These are phyloP conservation scores for Agrotis exclamationis DNA, from an alignment of 2,888 invertebrate genomes.

Conservation along the genomic window DNA sequence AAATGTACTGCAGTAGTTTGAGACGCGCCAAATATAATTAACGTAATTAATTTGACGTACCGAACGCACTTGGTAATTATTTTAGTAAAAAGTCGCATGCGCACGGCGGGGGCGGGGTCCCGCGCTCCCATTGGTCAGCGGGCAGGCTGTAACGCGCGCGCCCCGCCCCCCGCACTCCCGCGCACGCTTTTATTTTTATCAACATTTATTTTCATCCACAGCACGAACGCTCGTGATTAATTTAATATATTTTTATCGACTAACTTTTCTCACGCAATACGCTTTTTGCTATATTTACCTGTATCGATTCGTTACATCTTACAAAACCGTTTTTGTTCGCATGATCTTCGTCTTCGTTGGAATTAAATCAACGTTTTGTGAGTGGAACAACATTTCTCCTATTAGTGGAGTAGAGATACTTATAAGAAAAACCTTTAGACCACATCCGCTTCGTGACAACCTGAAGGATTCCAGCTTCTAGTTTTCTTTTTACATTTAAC, in stretches of 20 bases:
- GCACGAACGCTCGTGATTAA: conserved; percentile 85
- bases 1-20: conserved; percentile 62
- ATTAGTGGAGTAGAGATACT: conserved; percentile 48
- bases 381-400: conserved; percentile 50
- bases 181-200: conserved; percentile 74
- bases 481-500: conserved; percentile 14
- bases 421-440: conserved; percentile 49
- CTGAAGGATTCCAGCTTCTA: conserved; percentile 9
- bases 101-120: conserved; percentile 58
- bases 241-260: conserved; percentile 86
- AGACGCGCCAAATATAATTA: conserved; percentile 77
- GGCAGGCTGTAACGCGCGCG: conserved; percentile 66
- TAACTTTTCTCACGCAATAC: conserved; percentile 82
- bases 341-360: conserved; percentile 57
- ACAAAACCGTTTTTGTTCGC: conserved; percentile 70
- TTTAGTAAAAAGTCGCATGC: conserved; percentile 78
- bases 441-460: conserved; percentile 43
- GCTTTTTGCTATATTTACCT: conserved; percentile 77
- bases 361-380: conserved; percentile 53
- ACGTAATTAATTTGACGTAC: conserved; percentile 83
- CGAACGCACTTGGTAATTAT: conserved; percentile 75
- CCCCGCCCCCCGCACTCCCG: conserved; percentile 71
- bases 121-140: conserved; percentile 74
- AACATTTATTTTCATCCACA: conserved; percentile 75
- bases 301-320: conserved; percentile 60